A percentile compares a stretch with the other conserved stretches of the same genome.
phyloP scores from a whole-genome alignment of 2,888 invertebrate species.

The Drosophila recens region DNA sequence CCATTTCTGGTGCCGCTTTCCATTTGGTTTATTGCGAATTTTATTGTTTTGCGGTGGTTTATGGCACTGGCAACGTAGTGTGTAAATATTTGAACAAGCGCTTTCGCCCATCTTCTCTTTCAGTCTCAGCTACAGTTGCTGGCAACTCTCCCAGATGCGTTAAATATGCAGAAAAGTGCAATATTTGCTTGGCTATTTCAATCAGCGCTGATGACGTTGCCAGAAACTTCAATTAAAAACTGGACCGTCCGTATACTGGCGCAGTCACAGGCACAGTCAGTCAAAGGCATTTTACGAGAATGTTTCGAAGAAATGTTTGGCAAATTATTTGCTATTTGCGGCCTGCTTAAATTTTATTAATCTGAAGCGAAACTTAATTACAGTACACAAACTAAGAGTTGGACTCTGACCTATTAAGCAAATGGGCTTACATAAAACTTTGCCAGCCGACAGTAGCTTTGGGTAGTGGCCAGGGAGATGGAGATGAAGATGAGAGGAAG shows the following conservation, averaged over 20 bases:
- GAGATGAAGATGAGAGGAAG: not conserved
- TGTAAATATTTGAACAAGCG: conserved; percentile 65
- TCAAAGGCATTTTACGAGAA: conserved; percentile 11
- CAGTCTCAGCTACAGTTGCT: not conserved
- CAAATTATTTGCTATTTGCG: conserved; percentile 20
- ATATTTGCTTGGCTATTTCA: conserved; percentile 69
- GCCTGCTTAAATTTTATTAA: conserved; percentile 41
- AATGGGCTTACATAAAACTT: conserved; percentile 66
- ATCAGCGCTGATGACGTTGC: conserved; percentile 41
- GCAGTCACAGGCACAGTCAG: conserved; percentile 15
- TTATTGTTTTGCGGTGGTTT: conserved; percentile 75
- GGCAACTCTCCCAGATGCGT: conserved; percentile 38
- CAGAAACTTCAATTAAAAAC: conserved; percentile 38
- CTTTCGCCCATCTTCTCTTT: not conserved
- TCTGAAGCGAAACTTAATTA: conserved; percentile 61
- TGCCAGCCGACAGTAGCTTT: conserved; percentile 20
- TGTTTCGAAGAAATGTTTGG: not conserved
- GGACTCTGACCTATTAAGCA: conserved; percentile 58
- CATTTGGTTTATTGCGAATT: conserved; percentile 78
- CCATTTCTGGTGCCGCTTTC: conserved; percentile 67
- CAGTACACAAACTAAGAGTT: conserved; percentile 39
- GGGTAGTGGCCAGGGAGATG: not conserved
- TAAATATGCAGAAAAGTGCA: conserved; percentile 67
- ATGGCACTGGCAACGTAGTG: conserved; percentile 52
- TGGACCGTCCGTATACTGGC: conserved; percentile 1